phyloP scores from a whole-genome alignment of 2,113 vertebrate genomes.

The Notarius quadriscutis region DNA sequence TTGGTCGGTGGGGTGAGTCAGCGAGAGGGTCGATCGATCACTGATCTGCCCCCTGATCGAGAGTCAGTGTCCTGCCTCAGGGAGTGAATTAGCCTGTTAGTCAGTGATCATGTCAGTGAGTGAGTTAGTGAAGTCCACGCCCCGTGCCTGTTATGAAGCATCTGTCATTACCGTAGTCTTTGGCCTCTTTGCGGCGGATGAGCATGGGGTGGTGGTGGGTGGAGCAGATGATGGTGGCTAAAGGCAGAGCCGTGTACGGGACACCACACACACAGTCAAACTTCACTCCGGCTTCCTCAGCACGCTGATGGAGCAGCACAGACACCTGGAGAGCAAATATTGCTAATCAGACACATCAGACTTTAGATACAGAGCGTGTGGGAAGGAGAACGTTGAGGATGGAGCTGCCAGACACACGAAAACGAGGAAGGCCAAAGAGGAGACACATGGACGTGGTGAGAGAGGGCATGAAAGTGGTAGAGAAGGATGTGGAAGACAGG shows the following conservation, averaged over 20 bases:
- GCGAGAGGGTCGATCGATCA: neutral
- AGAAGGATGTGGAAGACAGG: too few species aligned
- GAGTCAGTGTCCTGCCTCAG: neutral
- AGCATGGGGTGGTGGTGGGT: constrained; percentile 85
- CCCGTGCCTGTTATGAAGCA: neutral
- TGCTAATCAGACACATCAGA: neutral
- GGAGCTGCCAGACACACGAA: too few species aligned
- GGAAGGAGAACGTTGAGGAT: too few species aligned
- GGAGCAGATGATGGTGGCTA: constrained; percentile 85
- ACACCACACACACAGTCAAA: constrained; percentile 87
- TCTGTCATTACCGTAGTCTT: constrained; percentile 83
- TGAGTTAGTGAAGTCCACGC: neutral
- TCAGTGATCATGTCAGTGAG: neutral
- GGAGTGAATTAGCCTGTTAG: neutral
- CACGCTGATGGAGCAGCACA: constrained; percentile 76
- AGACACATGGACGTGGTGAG: too few species aligned
- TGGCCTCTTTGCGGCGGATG: constrained; percentile 88
- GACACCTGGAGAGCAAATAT: constrained; percentile 75
- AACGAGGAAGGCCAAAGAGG: too few species aligned
- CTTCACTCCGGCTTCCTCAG: constrained; percentile 62
- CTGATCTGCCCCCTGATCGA: neutral
- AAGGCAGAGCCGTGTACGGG: constrained; percentile 89
- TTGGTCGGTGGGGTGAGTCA: neutral
- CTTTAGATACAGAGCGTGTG: too few species aligned
- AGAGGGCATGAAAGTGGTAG: too few species aligned